Evolutionary conservation across 2,113 vertebrate genomes (phyloP), one percentile per base, ranked within the genome.

Genomic region (Canis aureus): DNA sequence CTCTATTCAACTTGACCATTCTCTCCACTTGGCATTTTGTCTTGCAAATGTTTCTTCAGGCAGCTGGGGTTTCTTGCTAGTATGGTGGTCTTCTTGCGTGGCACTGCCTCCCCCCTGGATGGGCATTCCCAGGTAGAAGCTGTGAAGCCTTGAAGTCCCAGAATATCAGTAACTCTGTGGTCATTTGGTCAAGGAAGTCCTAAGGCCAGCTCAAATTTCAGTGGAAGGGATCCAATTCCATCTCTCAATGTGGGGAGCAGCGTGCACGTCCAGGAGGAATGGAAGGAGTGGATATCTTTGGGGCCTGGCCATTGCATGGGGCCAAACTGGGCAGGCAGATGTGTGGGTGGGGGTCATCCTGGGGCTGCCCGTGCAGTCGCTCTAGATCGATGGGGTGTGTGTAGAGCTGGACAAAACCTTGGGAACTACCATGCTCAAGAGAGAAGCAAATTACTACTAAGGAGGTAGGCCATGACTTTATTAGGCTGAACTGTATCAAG

Each of bases 211-310:
- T 32, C 71, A 11, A 51, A 25, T 17, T 15, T 55, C 51, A 35
- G 17, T 11, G 51, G 15, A 19, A 43, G 13, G 51, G 27, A 4
- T 66, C 16, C n/a, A 43, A 13, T 3, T 22, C 38, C 22, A 27
- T 11, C 22, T 43, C 1, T 43, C 3, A 15, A 29, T 12, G 32
- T 9, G 2, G 22, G 49, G 83, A 13, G 9, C 29, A 3, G 59
- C 2, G 0, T 1, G 22, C 3, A 0, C 5, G 2, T 66, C 60
- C 7, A 20, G 91, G 32, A 51, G 23, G 53, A 19, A 12, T 8
- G 11, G 29, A n/a, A 51, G 51, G 35, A 19, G 4, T 13, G 27
- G 27, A 8, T 11, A 1, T 12, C 74, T 57, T 35, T n/a, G 49
- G 74, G n/a, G 80, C 51, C 32, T 20, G 32, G 60, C 5, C 38